phyloP scores from a whole-genome alignment of 2,113 vertebrate genomes.

The Phalacrocorax pelagicus region DNA sequence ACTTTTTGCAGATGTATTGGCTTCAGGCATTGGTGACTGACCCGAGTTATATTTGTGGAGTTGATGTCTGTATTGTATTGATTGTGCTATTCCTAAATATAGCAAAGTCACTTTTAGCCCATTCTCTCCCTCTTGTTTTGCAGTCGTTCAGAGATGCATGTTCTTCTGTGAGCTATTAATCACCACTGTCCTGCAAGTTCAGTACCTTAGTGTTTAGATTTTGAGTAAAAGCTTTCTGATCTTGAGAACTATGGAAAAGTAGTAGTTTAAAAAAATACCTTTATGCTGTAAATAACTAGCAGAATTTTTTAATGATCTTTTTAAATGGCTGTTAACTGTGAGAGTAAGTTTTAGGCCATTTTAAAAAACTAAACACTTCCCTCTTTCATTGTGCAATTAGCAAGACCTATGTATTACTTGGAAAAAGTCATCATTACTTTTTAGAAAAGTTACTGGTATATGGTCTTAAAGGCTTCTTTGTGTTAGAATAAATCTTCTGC shows the following conservation, averaged over 20 bases:
- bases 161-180: background rate
- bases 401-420: background rate
- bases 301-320: background rate
- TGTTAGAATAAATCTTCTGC: background rate
- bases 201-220: background rate
- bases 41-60: conserved; percentile 16
- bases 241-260: background rate
- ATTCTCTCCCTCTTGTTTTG: conserved; percentile 5
- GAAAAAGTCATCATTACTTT: background rate
- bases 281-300: background rate
- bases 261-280: background rate
- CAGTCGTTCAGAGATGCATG: background rate
- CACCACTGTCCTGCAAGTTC: background rate
- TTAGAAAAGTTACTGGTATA: background rate
- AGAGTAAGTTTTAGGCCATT: background rate
- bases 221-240: background rate
- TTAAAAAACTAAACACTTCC: background rate
- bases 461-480: background rate
- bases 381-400: background rate
- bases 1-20: background rate
- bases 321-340: background rate
- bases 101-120: conserved; percentile 60
- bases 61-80: conserved; percentile 60
- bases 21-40: conserved; percentile 30
- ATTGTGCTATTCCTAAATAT: conserved; percentile 58